Conservation (phyloP, 1,140 invertebrate species). For the Hyles euphorbiae region DNA sequence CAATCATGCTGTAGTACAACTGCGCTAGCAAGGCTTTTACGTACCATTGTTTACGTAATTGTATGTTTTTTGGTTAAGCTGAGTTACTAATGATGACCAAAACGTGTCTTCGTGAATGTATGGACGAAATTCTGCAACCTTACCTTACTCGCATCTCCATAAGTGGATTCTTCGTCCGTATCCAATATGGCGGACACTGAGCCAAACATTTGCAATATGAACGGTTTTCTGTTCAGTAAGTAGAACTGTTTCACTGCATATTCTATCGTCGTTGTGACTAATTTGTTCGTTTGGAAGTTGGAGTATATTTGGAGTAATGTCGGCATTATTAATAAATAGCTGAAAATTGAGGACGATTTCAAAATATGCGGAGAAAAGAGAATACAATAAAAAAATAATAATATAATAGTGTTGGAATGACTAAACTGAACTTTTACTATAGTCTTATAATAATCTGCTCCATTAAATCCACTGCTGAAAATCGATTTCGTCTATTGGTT, state of each 20-base stretch:
- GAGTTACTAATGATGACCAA: background rate
- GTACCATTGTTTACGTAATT: too few species aligned
- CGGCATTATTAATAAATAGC: conserved; percentile 97
- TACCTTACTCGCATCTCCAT: conserved; percentile 91
- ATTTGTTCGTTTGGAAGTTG: conserved; percentile 97
- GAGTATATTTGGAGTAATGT: conserved; percentile 97
- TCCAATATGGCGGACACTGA: conserved; percentile 97
- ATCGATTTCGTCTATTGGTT: too few species aligned
- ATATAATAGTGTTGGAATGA: too few species aligned
- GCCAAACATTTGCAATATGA: conserved; percentile 99
- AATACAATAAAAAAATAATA: too few species aligned
- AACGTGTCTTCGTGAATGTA: conserved; percentile 10
- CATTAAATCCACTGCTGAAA: too few species aligned
- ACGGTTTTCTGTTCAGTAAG: conserved; percentile 98
- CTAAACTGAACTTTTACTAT: too few species aligned
- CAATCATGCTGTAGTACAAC: too few species aligned
- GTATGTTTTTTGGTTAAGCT: too few species aligned
- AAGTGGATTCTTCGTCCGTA: conserved; percentile 90
- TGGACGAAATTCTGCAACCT: background rate
- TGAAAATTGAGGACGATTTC: conserved; percentile 54
- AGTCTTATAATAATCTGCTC: too few species aligned
- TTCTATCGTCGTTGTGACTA: conserved; percentile 96
- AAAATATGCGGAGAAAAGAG: too few species aligned
- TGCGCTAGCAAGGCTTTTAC: too few species aligned
- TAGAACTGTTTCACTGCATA: conserved; percentile 99